A percentile compares a stretch with the other conserved stretches of the same genome.
Conservation (phyloP, 2,797 vertebrate genomes). For the Rhodeus uyekii region DNA sequence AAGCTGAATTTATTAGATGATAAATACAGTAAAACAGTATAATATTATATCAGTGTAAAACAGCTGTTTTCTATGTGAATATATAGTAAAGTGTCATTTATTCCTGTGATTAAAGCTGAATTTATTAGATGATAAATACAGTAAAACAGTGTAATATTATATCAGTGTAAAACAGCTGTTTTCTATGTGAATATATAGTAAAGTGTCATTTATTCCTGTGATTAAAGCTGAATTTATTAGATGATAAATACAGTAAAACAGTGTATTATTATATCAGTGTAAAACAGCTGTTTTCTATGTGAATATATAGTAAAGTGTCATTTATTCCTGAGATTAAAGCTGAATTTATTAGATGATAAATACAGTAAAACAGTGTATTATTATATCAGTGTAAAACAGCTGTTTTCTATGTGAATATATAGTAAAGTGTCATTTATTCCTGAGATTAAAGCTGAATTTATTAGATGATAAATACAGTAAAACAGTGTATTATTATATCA, state of each 20-base stretch:
- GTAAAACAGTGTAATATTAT: neutral
- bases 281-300: neutral
- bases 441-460: neutral
- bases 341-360: neutral
- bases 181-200: neutral
- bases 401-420: neutral
- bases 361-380: neutral
- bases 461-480: neutral
- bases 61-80: neutral
- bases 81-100: neutral
- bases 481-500: fast-evolving
- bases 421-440: neutral
- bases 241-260: neutral
- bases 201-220: neutral
- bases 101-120: neutral
- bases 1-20: neutral
- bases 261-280: fast-evolving
- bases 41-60: neutral
- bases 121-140: neutral
- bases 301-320: neutral
- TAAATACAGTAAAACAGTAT: neutral
- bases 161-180: fast-evolving
- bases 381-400: fast-evolving
- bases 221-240: neutral
- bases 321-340: neutral